A percentile compares a stretch with the other conserved stretches of the same genome.
Conservation (phyloP, 2,113 vertebrate species). For the Bujurquina vittata region DNA sequence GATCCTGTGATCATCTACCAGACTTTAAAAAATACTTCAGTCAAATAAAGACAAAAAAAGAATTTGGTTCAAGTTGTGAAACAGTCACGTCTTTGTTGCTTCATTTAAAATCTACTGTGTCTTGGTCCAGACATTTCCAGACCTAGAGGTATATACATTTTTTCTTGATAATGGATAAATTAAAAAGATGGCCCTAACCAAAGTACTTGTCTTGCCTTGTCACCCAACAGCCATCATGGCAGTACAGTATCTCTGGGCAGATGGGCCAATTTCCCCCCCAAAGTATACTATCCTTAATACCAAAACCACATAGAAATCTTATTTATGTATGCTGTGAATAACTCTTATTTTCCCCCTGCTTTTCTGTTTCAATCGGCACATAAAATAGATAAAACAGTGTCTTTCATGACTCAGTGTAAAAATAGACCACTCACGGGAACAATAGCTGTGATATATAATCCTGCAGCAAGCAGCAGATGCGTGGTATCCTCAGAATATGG, state of each 20-base stretch:
- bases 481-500: background rate
- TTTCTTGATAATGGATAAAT: too few relatives aligned
- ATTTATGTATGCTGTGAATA: background rate
- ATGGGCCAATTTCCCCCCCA: background rate
- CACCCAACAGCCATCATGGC: background rate
- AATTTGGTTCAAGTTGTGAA: background rate
- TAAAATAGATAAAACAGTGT: background rate
- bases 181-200: too few relatives aligned
- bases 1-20: background rate
- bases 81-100: background rate
- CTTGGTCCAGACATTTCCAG: too few relatives aligned
- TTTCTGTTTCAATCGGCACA: background rate
- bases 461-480: background rate
- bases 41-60: background rate
- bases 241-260: background rate
- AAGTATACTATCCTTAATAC: background rate
- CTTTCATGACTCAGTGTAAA: background rate
- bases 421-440: background rate
- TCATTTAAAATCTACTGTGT: too few relatives aligned
- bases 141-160: too few relatives aligned
- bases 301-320: background rate
- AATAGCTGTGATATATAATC: slow-evolving; percentile 5
- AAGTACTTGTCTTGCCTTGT: background rate
- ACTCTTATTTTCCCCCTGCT: background rate
- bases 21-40: background rate